Percentiles rank a stretch among this genome's conserved stretches.
These are phyloP conservation scores for Miniopterus natalensis DNA, from an alignment of 2,113 vertebrate genomes.

Conservation along the genomic window DNA sequence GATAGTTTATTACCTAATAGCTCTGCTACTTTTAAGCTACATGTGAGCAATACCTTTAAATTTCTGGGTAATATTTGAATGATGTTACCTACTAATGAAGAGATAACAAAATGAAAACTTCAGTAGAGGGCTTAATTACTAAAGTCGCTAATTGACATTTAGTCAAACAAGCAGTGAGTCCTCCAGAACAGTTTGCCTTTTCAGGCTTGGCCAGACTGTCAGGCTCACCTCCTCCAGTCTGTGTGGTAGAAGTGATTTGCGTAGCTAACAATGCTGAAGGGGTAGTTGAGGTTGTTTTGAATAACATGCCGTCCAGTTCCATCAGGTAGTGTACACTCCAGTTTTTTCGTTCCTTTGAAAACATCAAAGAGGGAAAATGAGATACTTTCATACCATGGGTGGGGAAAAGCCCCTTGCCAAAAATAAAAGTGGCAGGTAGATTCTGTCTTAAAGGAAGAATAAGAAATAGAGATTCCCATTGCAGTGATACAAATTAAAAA, in stretches of 20 bases:
- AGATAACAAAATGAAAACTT: neutral
- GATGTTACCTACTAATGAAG: neutral
- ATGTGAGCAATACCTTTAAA: neutral
- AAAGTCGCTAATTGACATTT: neutral
- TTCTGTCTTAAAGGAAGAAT: neutral
- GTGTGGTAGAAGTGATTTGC: slow-evolving; percentile 97
- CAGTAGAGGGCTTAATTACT: neutral
- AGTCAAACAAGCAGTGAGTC: neutral
- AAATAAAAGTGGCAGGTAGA: neutral
- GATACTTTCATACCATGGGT: neutral
- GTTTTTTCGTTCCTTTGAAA: slow-evolving; percentile 94
- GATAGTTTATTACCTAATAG: neutral
- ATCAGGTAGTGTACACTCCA: slow-evolving; percentile 93
- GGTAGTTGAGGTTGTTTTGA: slow-evolving; percentile 95
- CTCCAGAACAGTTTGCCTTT: neutral
- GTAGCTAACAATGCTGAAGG: slow-evolving; percentile 95
- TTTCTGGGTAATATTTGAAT: neutral
- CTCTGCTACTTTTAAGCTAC: slow-evolving; percentile 14
- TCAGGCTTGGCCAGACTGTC: neutral
- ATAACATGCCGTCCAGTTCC: slow-evolving; percentile 92
- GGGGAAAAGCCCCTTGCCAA: neutral
- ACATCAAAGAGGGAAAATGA: neutral
- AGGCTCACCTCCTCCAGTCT: slow-evolving; percentile 96
- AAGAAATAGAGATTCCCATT: neutral
- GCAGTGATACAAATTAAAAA: neutral